phyloP scores from a whole-genome alignment of 2,888 invertebrate genomes.

The Drosophila hawaiiensis region DNA sequence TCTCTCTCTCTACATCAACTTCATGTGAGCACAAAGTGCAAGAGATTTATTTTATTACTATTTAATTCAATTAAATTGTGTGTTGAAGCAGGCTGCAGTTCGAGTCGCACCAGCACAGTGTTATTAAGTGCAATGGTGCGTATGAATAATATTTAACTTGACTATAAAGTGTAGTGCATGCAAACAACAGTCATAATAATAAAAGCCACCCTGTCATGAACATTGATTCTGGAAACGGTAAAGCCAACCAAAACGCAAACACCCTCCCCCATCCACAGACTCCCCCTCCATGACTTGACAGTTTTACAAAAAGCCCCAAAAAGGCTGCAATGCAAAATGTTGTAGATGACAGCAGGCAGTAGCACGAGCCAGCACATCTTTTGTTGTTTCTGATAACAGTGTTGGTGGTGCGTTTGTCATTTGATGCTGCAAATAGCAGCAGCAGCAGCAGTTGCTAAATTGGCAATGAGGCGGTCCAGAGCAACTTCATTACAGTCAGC shows the following conservation, averaged over 20 bases:
- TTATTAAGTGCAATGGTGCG: slow-evolving; percentile 71
- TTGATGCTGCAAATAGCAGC: slow-evolving; percentile 24
- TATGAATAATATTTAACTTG: slow-evolving; percentile 68
- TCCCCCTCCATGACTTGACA: slow-evolving; percentile 50
- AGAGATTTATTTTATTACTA: slow-evolving; percentile 57
- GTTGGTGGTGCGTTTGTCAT: slow-evolving; percentile 16
- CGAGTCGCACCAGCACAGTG: slow-evolving; percentile 25
- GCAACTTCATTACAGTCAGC: neutral
- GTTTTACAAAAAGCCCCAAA: slow-evolving; percentile 48
- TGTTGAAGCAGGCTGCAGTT: slow-evolving; percentile 10
- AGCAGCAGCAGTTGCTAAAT: slow-evolving; percentile 43
- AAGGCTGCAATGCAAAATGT: slow-evolving; percentile 59
- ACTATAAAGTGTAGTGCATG: slow-evolving; percentile 40
- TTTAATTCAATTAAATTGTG: slow-evolving; percentile 58
- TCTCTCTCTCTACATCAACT: slow-evolving; percentile 2
- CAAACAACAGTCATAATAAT: slow-evolving; percentile 39
- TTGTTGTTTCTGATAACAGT: slow-evolving; percentile 13
- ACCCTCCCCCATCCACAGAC: neutral
- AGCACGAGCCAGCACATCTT: neutral
- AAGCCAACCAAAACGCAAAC: slow-evolving; percentile 24
- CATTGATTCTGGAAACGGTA: slow-evolving; percentile 14
- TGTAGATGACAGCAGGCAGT: slow-evolving; percentile 29
- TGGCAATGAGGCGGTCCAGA: slow-evolving; percentile 31
- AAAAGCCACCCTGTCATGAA: slow-evolving; percentile 33
- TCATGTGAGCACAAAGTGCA: slow-evolving; percentile 17